Percentiles rank a stretch among this genome's conserved stretches.
These are phyloP conservation scores for Porites australiensis DNA, from an alignment of 64 coral and sea anemone species.

Conservation along the genomic window DNA sequence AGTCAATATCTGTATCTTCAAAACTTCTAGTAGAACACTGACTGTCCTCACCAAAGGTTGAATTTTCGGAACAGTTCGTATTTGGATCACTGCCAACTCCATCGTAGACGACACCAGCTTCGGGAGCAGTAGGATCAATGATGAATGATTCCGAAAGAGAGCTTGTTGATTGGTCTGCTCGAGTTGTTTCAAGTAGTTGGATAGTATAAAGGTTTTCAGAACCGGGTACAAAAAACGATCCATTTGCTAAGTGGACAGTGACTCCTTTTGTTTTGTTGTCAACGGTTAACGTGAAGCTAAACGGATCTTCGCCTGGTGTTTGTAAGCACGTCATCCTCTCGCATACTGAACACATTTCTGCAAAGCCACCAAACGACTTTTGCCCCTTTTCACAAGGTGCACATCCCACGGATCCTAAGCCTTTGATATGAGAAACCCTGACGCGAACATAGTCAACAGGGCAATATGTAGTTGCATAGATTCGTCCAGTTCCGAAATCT, in stretches of 20 bases:
- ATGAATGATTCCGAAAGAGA: constrained; percentile 65
- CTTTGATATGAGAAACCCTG: constrained; percentile 50
- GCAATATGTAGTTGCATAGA: constrained; percentile 81
- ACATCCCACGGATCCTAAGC: constrained; percentile 49
- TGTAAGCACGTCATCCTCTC: constrained; percentile 26
- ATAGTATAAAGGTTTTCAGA: constrained; percentile 75
- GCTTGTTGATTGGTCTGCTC: constrained; percentile 63
- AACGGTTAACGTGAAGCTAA: constrained; percentile 11
- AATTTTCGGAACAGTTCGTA: constrained; percentile 80
- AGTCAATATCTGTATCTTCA: constrained; percentile 95
- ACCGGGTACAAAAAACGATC: constrained; percentile 72
- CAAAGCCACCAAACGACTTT: constrained; percentile 81
- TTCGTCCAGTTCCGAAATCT: constrained; percentile 63
- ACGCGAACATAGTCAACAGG: constrained; percentile 68
- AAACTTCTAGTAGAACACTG: constrained; percentile 95
- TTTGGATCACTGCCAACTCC: constrained; percentile 88
- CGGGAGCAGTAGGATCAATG: constrained; percentile 79
- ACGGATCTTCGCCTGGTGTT: constrained; percentile 13
- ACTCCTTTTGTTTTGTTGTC: constrained; percentile 48
- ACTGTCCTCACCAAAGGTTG: constrained; percentile 88
- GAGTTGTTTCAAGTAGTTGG: constrained; percentile 78
- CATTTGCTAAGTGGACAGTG: neutral
- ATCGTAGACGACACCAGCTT: constrained; percentile 82
- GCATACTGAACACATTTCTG: constrained; percentile 62
- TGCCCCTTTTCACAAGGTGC: constrained; percentile 60